Evolutionary conservation across 2,888 invertebrate species (phyloP).

Genomic region (Latheticus oryzae): DNA sequence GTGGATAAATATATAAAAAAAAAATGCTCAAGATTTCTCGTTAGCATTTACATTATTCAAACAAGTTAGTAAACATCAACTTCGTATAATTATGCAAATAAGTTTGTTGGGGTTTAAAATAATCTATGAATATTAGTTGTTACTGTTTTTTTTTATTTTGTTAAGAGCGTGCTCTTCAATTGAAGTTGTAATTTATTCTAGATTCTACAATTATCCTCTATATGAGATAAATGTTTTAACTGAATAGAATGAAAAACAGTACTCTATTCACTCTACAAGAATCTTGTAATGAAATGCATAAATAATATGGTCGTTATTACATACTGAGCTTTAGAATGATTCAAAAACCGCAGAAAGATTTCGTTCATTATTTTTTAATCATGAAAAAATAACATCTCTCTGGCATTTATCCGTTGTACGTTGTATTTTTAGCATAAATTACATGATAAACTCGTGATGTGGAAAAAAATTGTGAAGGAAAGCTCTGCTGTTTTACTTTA

Average conservation of each 20-base stretch:
- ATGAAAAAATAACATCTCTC: conserved; percentile 9
- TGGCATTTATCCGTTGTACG: neutral
- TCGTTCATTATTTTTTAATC: conserved; percentile 5
- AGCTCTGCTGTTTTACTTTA: neutral
- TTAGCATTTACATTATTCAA: conserved; percentile 31
- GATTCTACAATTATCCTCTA: too few relatives aligned
- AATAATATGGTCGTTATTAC: neutral
- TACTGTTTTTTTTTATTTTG: conserved; percentile 4
- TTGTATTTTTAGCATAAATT: conserved; percentile 9
- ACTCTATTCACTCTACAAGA: too few relatives aligned
- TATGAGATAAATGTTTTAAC: too few relatives aligned
- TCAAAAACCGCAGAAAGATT: conserved; percentile 1
- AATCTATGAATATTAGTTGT: conserved; percentile 19
- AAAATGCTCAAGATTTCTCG: conserved; percentile 18
- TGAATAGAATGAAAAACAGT: too few relatives aligned
- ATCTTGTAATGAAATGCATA: conserved; percentile 6
- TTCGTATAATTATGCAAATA: conserved; percentile 30
- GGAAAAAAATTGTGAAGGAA: conserved; percentile 10
- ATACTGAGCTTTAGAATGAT: neutral
- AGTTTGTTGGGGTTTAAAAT: conserved; percentile 17
- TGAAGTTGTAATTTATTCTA: too few relatives aligned
- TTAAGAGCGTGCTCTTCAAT: too few relatives aligned
- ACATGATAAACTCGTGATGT: conserved; percentile 1
- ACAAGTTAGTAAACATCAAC: conserved; percentile 25
- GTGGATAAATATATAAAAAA: conserved; percentile 21